Evolutionary conservation across 2,113 vertebrate species (phyloP).

Genomic region (Vanacampus margaritifer): DNA sequence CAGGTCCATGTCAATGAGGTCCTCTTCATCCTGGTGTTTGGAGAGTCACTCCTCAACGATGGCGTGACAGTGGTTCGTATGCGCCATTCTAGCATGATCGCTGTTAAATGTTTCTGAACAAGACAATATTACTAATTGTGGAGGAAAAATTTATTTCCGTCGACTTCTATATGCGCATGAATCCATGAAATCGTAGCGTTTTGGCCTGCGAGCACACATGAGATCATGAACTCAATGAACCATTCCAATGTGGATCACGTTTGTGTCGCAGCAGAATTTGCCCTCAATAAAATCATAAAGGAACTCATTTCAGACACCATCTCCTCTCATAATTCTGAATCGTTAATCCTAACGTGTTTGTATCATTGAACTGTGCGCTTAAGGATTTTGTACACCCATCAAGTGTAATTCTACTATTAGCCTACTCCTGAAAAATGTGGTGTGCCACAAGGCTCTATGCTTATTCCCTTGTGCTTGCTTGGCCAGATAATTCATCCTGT

Average conservation of each 20-base stretch:
- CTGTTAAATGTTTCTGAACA: not conserved
- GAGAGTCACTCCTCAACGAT: conserved; percentile 95
- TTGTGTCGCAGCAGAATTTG: not conserved
- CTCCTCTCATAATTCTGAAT: not conserved
- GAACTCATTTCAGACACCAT: not conserved
- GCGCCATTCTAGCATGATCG: not conserved
- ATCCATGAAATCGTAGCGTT: not conserved
- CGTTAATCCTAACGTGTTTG: not conserved
- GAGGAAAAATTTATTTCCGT: not conserved
- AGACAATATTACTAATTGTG: not conserved
- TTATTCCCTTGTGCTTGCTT: no score
- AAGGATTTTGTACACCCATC: not conserved
- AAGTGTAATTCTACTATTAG: not conserved
- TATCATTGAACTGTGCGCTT: not conserved
- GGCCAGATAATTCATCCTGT: not conserved
- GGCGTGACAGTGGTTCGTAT: conserved; percentile 92
- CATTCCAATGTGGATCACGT: not conserved
- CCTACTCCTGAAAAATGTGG: not conserved
- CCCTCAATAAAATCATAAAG: not conserved
- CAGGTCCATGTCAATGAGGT: conserved; percentile 97
- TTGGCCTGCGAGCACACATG: not conserved
- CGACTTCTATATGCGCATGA: no score
- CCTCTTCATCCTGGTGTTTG: conserved; percentile 97
- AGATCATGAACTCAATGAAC: not conserved
- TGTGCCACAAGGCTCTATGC: not conserved